Conservation (phyloP, 2,888 invertebrate species). For the Brachyptera risi region DNA sequence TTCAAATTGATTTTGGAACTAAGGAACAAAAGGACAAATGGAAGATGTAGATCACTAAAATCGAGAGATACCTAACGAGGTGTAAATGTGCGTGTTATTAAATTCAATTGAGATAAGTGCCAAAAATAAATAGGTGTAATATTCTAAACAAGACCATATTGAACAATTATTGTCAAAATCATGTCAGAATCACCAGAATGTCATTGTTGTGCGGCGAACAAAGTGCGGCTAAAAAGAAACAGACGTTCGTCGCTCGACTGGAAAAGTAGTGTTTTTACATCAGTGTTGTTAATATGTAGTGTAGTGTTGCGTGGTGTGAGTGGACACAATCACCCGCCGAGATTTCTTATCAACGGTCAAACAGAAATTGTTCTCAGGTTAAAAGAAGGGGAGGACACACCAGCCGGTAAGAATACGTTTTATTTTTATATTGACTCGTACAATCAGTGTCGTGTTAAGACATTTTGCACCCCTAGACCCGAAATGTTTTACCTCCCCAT, state of each 20-base stretch:
- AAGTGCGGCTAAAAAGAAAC: neutral
- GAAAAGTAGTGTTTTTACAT: conserved; percentile 5
- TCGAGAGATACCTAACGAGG: neutral
- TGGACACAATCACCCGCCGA: conserved; percentile 68
- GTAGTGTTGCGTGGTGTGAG: conserved; percentile 9
- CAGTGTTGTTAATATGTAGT: conserved; percentile 6
- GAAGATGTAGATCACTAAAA: neutral
- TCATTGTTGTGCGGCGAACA: neutral
- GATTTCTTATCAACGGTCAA: conserved; percentile 81
- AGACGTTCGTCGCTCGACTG: neutral
- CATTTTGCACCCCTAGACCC: no score
- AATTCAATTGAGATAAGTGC: neutral
- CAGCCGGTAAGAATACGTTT: conserved; percentile 64
- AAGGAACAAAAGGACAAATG: neutral
- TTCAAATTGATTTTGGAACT: neutral
- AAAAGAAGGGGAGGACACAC: conserved; percentile 83
- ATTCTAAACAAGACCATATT: no score
- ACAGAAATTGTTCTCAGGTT: conserved; percentile 86
- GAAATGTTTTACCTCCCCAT: no score
- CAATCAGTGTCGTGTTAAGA: no score
- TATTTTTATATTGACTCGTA: neutral
- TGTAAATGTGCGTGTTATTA: neutral
- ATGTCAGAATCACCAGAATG: no score
- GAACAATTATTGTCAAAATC: no score
- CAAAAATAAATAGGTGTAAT: conserved; percentile 1